Evolutionary conservation across 2,888 invertebrate species (phyloP).

Genomic region (Apantesis nais): DNA sequence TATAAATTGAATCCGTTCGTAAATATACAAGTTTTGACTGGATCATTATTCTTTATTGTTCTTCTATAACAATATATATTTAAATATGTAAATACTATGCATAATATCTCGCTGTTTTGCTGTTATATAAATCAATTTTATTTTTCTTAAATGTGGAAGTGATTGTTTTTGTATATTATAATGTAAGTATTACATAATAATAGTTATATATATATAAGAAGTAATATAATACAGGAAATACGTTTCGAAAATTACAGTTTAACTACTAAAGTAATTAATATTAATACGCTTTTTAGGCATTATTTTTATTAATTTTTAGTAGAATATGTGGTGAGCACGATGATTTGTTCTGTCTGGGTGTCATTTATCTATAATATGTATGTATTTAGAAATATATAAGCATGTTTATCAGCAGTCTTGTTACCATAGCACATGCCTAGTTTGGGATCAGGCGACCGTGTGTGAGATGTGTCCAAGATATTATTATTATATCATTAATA

Average conservation of each 20-base stretch:
- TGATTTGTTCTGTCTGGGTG: too few relatives aligned
- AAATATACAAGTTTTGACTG: slow-evolving; percentile 28
- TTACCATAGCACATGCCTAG: too few relatives aligned
- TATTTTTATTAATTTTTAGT: not conserved
- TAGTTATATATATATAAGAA: not conserved
- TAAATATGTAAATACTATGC: not conserved
- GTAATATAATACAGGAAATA: not conserved
- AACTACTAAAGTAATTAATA: not conserved
- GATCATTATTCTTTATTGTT: slow-evolving; percentile 47
- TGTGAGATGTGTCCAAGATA: too few relatives aligned
- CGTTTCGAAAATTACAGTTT: not conserved
- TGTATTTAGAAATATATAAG: too few relatives aligned
- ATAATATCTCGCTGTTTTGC: not conserved
- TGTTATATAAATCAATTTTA: not conserved
- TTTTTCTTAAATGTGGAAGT: too few relatives aligned
- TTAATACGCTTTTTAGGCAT: not conserved
- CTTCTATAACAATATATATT: not conserved
- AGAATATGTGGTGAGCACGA: too few relatives aligned
- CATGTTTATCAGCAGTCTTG: too few relatives aligned
- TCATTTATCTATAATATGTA: too few relatives aligned
- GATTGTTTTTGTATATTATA: too few relatives aligned
- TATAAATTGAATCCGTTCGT: slow-evolving; percentile 12
- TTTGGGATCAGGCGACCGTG: too few relatives aligned
- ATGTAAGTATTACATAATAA: not conserved
- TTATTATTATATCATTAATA: too few relatives aligned